Evolutionary conservation across 2,888 invertebrate genomes (phyloP), one percentile per base, ranked within the genome.

Genomic region (Andrena trimmerana): DNA sequence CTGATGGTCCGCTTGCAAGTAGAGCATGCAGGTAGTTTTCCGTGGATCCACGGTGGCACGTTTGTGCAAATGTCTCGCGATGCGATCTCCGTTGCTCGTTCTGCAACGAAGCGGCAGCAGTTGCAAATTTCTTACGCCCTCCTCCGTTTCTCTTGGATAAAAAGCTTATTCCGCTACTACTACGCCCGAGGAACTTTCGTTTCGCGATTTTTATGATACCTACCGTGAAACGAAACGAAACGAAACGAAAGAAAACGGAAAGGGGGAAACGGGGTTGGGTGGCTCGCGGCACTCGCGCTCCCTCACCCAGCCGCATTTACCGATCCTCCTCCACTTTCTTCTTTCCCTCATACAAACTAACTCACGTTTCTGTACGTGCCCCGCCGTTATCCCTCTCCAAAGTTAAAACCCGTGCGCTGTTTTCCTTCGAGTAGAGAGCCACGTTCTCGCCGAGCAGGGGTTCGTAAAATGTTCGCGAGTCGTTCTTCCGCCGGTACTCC

Each of bases 1-100:
- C 94, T 98, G 97, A 94, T 99, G 99, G 95, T 98, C 98, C 3
- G 99, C 99, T 94, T 99, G 99, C 91, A 99, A 95, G 94, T 98
- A 99, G 77, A 99, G 95, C 96, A 98, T 97, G 92, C 99, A 99
- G 0, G 99, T 98, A 54, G 98, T 98, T 94, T 98, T 98, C 89
- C 97, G 96, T 33, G 98, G 97, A 94, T 97, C 97, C 60, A 97
- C 96, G 1, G 96, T 96, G 7, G 96, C 97, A 84, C 96, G 94
- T 88, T 90, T 95, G 92, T 86, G 94, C 78, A 94, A 89, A 90
- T 94, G 93, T 31, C 88, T 87, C 50, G 85, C 79, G 70, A 87
- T 81, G 33, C 83, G 83, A 76, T 88, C 88, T 16, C 62, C 82
- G 60, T 70, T 69, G 67, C 42, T 63, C 63, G 10, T 67, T 29